These are phyloP conservation scores for Anagrus nilaparvatae DNA, from an alignment of 1,140 invertebrate species.

Conservation along the genomic window DNA sequence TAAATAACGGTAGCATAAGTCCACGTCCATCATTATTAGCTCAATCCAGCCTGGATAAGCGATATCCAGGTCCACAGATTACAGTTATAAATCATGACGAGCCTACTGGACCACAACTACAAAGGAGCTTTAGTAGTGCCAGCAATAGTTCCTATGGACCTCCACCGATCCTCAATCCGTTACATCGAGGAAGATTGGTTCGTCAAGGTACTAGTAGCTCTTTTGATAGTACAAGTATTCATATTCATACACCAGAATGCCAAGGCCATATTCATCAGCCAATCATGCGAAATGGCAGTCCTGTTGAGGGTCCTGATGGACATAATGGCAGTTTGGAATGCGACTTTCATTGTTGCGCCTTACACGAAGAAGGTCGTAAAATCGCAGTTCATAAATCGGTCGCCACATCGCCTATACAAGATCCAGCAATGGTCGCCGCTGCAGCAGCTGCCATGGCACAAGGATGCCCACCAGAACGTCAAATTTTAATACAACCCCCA, in stretches of 20 bases:
- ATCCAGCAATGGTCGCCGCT: conserved; percentile 52
- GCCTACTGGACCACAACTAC: too few species aligned
- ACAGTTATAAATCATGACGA: conserved; percentile 85
- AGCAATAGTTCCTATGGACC: conserved; percentile 40
- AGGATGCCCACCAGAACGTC: conserved; percentile 26
- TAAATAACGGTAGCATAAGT: conserved; percentile 28
- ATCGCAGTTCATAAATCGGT: conserved; percentile 86
- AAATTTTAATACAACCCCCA: conserved; percentile 38
- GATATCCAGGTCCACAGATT: conserved; percentile 68
- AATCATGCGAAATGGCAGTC: conserved; percentile 46
- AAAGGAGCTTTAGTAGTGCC: conserved; percentile 34
- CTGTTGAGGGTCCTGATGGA: conserved; percentile 46
- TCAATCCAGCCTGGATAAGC: conserved; percentile 67
- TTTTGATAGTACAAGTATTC: conserved; percentile 63
- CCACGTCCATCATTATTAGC: conserved; percentile 60
- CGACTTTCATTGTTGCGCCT: conserved; percentile 89
- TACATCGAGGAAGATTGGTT: conserved; percentile 44
- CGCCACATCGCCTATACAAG: conserved; percentile 83
- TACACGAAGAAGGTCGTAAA: conserved; percentile 82
- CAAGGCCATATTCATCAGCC: conserved; percentile 61
- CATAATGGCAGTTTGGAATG: conserved; percentile 61
- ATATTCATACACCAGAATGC: conserved; percentile 77
- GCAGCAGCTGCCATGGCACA: conserved; percentile 46
- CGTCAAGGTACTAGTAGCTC: conserved; percentile 58
- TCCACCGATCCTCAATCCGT: conserved; percentile 30